phyloP scores from a whole-genome alignment of 2,888 invertebrate species.

The Epinotia brunnichana region DNA sequence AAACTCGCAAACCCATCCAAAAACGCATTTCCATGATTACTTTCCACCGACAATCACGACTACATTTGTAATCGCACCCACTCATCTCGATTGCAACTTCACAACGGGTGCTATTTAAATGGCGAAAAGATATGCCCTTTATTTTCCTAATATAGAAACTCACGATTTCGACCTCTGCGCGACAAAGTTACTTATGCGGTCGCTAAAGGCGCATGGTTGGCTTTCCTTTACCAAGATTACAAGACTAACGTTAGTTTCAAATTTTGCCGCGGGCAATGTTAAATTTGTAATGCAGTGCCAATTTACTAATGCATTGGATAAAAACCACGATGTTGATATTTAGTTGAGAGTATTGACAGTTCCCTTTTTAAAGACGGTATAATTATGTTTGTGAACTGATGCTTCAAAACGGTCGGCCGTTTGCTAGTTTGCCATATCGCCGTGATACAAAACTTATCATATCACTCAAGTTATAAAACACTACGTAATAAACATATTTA shows the following conservation, averaged over 20 bases:
- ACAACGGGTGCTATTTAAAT: slow-evolving; percentile 34
- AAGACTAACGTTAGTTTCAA: slow-evolving; percentile 1
- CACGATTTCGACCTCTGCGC: slow-evolving; percentile 36
- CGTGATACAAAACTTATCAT: too few relatives aligned
- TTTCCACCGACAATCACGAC: not conserved
- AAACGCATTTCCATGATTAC: not conserved
- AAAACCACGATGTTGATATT: too few relatives aligned
- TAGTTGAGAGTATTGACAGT: too few relatives aligned
- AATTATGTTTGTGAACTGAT: not conserved
- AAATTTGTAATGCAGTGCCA: slow-evolving; percentile 24
- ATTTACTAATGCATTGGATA: slow-evolving; percentile 9
- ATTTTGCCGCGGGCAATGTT: slow-evolving; percentile 6
- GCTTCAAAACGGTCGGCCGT: too few relatives aligned
- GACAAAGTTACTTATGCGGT: slow-evolving; percentile 7
- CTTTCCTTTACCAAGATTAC: not conserved
- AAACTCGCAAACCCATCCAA: not conserved
- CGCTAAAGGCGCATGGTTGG: not conserved
- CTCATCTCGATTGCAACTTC: slow-evolving; percentile 20
- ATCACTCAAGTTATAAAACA: too few relatives aligned
- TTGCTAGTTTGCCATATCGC: too few relatives aligned
- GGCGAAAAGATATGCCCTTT: slow-evolving; percentile 31
- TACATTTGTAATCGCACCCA: slow-evolving; percentile 8
- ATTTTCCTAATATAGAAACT: slow-evolving; percentile 34
- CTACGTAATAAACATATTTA: too few relatives aligned
- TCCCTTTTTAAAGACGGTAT: not conserved